These are phyloP conservation scores for Lipotes vexillifer DNA, from an alignment of 2,113 vertebrate genomes.

Conservation along the genomic window DNA sequence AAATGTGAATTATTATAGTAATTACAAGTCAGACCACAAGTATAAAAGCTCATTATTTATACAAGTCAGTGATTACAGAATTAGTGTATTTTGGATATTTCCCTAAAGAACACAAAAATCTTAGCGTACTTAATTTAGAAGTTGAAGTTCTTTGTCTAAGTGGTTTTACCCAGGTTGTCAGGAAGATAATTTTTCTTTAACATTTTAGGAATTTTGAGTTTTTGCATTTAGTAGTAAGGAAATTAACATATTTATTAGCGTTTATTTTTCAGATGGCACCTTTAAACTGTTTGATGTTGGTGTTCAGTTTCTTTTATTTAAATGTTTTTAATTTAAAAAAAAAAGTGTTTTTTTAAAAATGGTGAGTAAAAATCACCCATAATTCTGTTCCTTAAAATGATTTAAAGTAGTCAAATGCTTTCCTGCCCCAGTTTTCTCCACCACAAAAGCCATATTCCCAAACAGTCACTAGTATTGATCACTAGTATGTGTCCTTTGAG, in stretches of 20 bases:
- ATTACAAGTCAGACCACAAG: neutral
- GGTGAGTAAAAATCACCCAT: neutral
- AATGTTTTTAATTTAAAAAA: neutral
- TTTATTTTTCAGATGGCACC: neutral
- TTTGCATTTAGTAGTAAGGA: neutral
- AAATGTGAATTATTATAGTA: neutral
- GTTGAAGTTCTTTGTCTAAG: neutral
- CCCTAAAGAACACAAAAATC: neutral
- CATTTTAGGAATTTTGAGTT: conserved; percentile 13
- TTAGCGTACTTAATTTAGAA: neutral
- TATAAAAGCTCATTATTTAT: conserved; percentile 7
- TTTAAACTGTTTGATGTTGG: neutral
- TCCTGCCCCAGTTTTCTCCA: neutral
- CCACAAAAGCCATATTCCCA: neutral
- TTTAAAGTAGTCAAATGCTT: neutral
- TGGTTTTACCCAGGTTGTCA: neutral
- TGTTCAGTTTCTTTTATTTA: neutral
- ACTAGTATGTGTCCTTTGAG: neutral
- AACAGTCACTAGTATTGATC: neutral
- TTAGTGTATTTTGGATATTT: neutral
- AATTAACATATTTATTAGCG: conserved; percentile 1
- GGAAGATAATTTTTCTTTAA: neutral
- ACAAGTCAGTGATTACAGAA: neutral
- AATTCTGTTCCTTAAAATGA: neutral
- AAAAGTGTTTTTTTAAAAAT: neutral